Evolutionary conservation across 2,888 invertebrate species (phyloP).

Genomic region (Eurois occulta): DNA sequence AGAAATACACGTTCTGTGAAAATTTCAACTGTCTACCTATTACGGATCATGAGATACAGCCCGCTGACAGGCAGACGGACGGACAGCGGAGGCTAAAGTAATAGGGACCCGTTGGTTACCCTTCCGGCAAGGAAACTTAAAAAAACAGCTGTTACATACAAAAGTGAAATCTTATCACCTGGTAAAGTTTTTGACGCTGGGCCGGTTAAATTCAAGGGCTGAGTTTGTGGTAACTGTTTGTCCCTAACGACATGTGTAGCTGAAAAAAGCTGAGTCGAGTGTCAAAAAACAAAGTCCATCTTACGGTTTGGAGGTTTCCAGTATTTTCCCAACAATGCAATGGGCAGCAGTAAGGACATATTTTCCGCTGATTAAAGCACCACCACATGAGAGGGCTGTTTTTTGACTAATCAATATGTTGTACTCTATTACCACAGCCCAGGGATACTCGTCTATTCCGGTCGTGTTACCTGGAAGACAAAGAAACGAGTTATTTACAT

Average conservation of each 20-base stretch:
- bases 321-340: constrained; percentile 85
- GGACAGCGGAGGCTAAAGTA: no score
- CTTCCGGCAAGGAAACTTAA: no score
- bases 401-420: not conserved
- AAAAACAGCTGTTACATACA: no score
- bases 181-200: no score
- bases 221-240: no score
- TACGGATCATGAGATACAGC: no score
- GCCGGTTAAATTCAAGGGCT: not conserved
- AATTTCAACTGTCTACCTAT: no score
- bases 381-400: constrained; percentile 83
- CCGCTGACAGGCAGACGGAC: no score
- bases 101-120: no score
- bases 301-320: constrained; percentile 82
- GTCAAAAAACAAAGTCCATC: constrained; percentile 50
- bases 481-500: not conserved
- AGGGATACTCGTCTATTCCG: constrained; percentile 88
- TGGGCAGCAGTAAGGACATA: constrained; percentile 90
- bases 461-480: constrained; percentile 69
- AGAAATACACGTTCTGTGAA: no score
- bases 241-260: not conserved
- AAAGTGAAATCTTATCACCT: no score
- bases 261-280: not conserved
- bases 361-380: constrained; percentile 85
- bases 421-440: constrained; percentile 88